Evolutionary conservation across 2,113 vertebrate species (phyloP), one percentile per base, ranked within the genome.

Genomic region (Kryptolebias marmoratus): DNA sequence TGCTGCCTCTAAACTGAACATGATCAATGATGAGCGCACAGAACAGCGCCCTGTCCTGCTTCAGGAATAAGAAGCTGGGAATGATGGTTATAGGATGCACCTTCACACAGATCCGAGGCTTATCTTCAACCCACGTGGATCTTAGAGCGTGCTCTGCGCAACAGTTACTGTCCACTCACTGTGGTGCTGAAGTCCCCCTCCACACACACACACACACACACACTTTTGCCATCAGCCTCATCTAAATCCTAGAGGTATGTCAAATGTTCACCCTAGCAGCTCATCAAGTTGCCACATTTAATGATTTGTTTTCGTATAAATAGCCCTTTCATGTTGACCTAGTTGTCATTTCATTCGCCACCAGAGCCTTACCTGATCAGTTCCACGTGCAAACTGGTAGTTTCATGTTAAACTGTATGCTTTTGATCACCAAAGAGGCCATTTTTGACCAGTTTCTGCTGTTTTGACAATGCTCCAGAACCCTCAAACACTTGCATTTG

Each of bases 11-110:
- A 11, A 15, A 61, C 18, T 53, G 55, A 60, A 54, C 60, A 53
- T 64, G 31, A 71, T 62, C 32, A 49, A 72, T 39, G 63, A 71
- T 48, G 50, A 69, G 48, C 11, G 18, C 70, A 54, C 48, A 59
- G 59, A 72, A 86, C 71, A 73, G 50, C 63, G 73, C 4, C 28
- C 71, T 82, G 75, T 71, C 66, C 83, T 73, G 83, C 68, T 83
- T 88, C 54, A 73, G 39, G 78, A 82, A 75, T 0, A 72, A 83
- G 49, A 59, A 64, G 62, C 56, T 44, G 50, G 27, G 14, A 59
- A 66, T 32, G 44, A 5, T 32, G 53, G 59, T 57, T 32, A 39
- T 6, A 50, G 39, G 15, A 2, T 27, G 56, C 36, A 57, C 5
- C 64, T 9, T 0, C 44, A 45, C 48, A 45, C 16, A 18, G 15